A percentile compares a stretch with the other conserved stretches of the same genome.
Evolutionary conservation across 2,888 invertebrate genomes (phyloP).

Genomic region (Amblyjoppa proteus): DNA sequence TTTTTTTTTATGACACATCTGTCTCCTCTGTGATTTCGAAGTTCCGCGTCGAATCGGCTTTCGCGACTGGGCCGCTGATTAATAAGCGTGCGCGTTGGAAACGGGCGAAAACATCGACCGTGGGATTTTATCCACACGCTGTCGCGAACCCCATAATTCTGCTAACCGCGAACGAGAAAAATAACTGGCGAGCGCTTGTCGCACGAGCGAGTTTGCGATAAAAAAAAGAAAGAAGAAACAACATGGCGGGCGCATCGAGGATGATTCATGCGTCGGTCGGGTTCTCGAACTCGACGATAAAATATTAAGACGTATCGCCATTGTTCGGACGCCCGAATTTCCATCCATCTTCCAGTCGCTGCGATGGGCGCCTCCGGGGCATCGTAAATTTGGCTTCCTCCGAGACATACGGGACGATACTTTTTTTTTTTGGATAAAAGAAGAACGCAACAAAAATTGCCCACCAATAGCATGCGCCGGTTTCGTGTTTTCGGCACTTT

Average conservation of each 20-base stretch:
- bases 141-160: conserved; percentile 49
- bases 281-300: conserved; percentile 16
- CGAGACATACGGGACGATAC: background rate
- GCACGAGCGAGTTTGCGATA: conserved; percentile 7
- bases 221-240: conserved; percentile 26
- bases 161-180: conserved; percentile 32
- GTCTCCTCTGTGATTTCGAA: conserved; percentile 29
- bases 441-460: background rate
- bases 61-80: conserved; percentile 40
- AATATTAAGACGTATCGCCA: conserved; percentile 29
- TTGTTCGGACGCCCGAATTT: conserved; percentile 7
- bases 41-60: conserved; percentile 32
- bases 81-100: conserved; percentile 32
- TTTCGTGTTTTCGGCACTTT: too few species aligned
- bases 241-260: conserved; percentile 16
- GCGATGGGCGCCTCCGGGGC: background rate
- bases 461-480: too few species aligned
- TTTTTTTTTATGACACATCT: background rate
- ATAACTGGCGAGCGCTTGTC: conserved; percentile 30
- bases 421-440: background rate
- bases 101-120: conserved; percentile 21
- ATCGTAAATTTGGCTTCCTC: background rate
- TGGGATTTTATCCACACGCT: conserved; percentile 18
- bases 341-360: background rate
- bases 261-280: conserved; percentile 40